Evolutionary conservation across 64 coral and sea anemone species (phyloP), one percentile per base, ranked within the genome.

Genomic region (Astreopora myriophthalma): DNA sequence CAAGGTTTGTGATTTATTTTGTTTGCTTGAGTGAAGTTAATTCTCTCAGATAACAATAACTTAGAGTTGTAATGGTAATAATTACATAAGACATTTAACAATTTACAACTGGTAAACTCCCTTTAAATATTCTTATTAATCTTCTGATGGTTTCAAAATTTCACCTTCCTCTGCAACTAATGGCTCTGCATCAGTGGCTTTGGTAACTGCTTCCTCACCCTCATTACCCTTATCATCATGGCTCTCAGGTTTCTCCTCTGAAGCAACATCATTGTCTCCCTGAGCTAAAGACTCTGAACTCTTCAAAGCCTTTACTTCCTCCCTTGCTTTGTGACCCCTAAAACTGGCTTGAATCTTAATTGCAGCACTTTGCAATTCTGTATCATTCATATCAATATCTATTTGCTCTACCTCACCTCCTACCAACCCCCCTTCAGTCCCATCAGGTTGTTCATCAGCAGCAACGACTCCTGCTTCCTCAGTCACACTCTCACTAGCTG

Each of bases 301-400:
- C 90, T 86, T 94, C 38, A 86, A 49, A 40, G 39, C n/a, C 34
- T 91, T 92, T 3, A 93, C 86, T 48, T 95, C 90, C 24, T 93
- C 86, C 28, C 97, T 87, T 25, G 83, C 87, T 69, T 99, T 99
- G 84, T 96, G 76, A 16, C 97, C 97, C 68, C 91, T 82, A 81
- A 95, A 99, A 84, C 90, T 90, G 69, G 97, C 97, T 61, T 99
- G 97, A 57, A 99, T 99, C 73, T 95, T 96, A 75, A 99, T 23
- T 22, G 94, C 97, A 36, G 97, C 97, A 66, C 62, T 85, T 36
- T 96, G 94, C 44, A 99, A 76, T 44, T 96, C 87, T 13, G 80
- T 94, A 82, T 99, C 97, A 87, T 90, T 69, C 30, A 87, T 25
- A 93, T 93, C 66, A 33, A 94, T 19, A 77, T 88, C 75, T 63